A percentile compares a stretch with the other conserved stretches of the same genome.
These are phyloP conservation scores for Pemphigus obesinymphae DNA, from an alignment of 1,140 invertebrate genomes.

Conservation along the genomic window DNA sequence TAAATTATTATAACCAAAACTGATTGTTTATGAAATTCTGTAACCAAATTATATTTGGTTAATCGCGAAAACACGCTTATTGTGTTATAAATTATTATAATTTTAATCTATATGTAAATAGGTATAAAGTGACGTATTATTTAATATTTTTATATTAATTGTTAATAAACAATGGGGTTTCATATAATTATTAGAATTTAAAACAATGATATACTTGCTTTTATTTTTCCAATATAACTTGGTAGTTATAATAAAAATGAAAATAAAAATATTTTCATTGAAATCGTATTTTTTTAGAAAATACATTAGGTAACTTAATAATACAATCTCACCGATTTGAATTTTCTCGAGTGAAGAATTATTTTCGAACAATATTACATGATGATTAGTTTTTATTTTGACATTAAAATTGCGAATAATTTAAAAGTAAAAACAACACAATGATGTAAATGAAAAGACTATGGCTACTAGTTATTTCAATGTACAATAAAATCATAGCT, in stretches of 20 bases:
- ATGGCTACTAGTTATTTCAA: neutral
- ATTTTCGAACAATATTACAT: neutral
- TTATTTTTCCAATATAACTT: neutral
- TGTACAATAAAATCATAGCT: constrained; percentile 6
- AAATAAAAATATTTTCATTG: neutral
- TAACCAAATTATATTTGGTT: too few species aligned
- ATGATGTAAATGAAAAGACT: neutral
- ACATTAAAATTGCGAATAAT: neutral
- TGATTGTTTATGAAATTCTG: too few species aligned
- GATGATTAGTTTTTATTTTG: neutral
- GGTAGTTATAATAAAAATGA: neutral
- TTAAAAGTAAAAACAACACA: constrained; percentile 1
- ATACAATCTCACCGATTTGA: neutral
- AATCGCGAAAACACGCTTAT: too few species aligned
- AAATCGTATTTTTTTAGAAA: neutral
- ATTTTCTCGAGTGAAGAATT: neutral
- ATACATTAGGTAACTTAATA: neutral
- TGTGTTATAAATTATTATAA: neutral
- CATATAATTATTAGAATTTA: neutral
- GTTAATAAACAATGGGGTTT: neutral
- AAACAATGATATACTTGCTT: neutral
- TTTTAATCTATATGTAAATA: neutral
- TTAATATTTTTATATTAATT: neutral
- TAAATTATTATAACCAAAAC: too few species aligned
- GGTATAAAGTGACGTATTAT: too few species aligned